Conservation (phyloP, 1,140 invertebrate species). For the Drosophila seguyi region DNA sequence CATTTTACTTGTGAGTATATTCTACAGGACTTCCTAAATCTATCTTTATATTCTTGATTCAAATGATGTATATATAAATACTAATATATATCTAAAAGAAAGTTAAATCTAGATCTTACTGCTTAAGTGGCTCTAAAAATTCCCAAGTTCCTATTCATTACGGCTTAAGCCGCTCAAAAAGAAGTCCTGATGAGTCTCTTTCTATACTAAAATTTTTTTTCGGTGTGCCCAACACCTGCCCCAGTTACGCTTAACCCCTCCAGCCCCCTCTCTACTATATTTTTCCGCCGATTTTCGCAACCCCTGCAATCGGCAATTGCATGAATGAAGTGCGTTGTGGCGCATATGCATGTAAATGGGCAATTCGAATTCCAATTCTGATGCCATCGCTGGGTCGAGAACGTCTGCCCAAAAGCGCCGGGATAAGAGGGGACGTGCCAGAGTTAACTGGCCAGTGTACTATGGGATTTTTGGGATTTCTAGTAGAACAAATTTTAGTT, state of each 20-base stretch:
- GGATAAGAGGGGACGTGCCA: conserved; percentile 30
- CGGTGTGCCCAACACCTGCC: conserved; percentile 4
- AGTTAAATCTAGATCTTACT: not conserved
- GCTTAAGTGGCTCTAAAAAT: not conserved
- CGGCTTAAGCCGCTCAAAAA: not conserved
- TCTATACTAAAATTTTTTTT: not conserved
- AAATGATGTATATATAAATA: no score
- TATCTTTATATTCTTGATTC: no score
- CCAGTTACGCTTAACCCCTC: not conserved
- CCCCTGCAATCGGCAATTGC: conserved; percentile 53
- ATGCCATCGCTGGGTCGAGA: conserved; percentile 42
- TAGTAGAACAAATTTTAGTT: not conserved
- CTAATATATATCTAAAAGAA: no score
- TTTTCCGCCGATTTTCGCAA: conserved; percentile 14
- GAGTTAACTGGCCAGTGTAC: conserved; percentile 20
- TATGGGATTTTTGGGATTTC: not conserved
- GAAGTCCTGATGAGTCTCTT: not conserved
- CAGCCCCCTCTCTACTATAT: not conserved
- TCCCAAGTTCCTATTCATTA: not conserved
- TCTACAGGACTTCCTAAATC: not conserved
- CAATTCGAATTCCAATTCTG: conserved; percentile 75
- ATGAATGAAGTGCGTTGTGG: conserved; percentile 75
- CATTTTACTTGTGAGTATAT: not conserved
- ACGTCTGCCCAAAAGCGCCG: conserved; percentile 18
- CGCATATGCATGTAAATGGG: conserved; percentile 79